These are phyloP conservation scores for Drosophila oshimai DNA, from an alignment of 1,140 invertebrate genomes.

Conservation along the genomic window DNA sequence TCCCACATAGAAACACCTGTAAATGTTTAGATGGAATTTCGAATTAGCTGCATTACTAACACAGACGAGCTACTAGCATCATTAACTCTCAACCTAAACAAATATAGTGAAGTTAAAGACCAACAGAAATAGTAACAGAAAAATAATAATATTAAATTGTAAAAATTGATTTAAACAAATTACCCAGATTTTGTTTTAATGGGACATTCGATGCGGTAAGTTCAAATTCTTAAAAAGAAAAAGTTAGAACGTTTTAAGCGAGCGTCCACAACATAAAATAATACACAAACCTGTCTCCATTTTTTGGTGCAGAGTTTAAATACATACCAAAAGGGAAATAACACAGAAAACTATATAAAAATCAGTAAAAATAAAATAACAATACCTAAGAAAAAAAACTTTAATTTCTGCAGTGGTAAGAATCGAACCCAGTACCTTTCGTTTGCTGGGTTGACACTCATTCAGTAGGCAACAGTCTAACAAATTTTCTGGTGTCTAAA, in stretches of 20 bases:
- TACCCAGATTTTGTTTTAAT: background rate
- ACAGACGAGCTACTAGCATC: conserved; percentile 10
- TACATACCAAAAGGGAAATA: no score
- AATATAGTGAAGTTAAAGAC: conserved; percentile 31
- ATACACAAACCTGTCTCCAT: no score
- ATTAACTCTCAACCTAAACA: conserved; percentile 14
- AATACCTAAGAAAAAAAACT: no score
- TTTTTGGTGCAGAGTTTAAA: no score
- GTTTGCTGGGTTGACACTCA: background rate
- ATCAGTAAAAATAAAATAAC: no score
- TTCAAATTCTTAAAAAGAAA: no score
- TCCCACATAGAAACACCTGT: conserved; percentile 14
- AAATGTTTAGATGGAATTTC: conserved; percentile 43
- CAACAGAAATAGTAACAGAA: conserved; percentile 38
- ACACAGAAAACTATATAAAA: no score
- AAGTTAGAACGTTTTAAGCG: no score
- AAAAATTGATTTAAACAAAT: conserved; percentile 2
- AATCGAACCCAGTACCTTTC: background rate
- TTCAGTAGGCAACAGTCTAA: background rate
- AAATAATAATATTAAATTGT: conserved; percentile 14
- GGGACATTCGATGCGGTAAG: no score
- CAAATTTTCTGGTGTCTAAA: background rate
- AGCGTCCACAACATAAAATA: no score
- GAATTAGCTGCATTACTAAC: conserved; percentile 31
- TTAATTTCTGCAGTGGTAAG: no score